Base-by-base conservation (phyloP, 2,888 invertebrate species). In the Polyploca ridens region DNA sequence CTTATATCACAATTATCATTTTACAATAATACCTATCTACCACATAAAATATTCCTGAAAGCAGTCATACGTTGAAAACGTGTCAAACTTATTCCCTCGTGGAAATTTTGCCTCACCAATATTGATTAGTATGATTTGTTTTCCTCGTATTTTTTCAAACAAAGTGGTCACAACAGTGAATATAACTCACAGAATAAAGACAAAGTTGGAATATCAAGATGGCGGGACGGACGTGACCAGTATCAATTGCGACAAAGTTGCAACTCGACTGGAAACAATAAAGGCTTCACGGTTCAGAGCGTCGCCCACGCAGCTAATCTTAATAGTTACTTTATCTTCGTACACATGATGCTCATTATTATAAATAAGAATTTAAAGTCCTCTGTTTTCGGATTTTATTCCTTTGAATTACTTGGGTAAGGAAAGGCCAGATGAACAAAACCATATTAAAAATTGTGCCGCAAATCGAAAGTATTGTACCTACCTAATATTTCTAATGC, bases 161-260 rank as follows among this genome's bases (percentile, higher is more conserved):
- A 49, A 49, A 6, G 49, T 49, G 16, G 3, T n/a, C 16, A 49
- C 49, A 16, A 14, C 49, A 7, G 49, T 49, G 16, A 3, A 49
- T 49, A 49, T 49, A 49, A 49, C 16, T 49, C 14, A 1, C 7
- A 49, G 49, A 49, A 49, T 46, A 49, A 6, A 49, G 49, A 49
- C 5, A 49, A 16, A 49, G 49, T 49, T 49, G 63, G 65, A 62
- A 63, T 33, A 49, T 62, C 70, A 61, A 49, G 49, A 49, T 49
- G 49, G 49, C 7, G 7, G 27, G 27, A 27, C 27, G 49, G 5
- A 49, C 49, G 49, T 49, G 49, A 49, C 49, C 54, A 65, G 64
- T 54, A 78, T 77, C 82, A 78, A 81, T 79, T 79, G 76, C 70
- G 72, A 84, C 83, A 81, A 81, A 82, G 79, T 82, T 78, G 81